Evolutionary conservation across 2,113 vertebrate genomes (phyloP).

Genomic region (Channa argus): DNA sequence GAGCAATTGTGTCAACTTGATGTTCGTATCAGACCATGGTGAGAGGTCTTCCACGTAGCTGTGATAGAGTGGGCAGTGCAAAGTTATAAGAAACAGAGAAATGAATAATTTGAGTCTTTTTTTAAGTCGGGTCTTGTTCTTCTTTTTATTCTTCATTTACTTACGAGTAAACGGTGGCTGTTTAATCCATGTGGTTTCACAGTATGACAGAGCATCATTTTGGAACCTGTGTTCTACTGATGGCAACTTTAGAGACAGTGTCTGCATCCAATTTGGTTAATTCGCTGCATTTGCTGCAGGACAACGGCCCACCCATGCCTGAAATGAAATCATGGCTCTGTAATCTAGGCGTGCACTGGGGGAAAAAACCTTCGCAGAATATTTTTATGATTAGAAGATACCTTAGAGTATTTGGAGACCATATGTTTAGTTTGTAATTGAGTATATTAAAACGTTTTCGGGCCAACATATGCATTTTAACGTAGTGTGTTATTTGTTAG

Average conservation of each 20-base stretch:
- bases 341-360: not conserved
- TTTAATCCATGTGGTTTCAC: constrained; percentile 2
- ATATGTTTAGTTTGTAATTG: constrained; percentile 62
- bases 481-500: not conserved
- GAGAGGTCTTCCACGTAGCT: constrained; percentile 48
- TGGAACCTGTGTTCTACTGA: not conserved
- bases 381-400: not conserved
- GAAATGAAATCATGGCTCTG: constrained; percentile 3
- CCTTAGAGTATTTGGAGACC: constrained; percentile 43
- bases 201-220: not conserved
- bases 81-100: not conserved
- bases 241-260: not conserved
- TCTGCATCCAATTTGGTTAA: constrained; percentile 33
- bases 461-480: too few relatives aligned
- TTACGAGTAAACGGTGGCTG: too few relatives aligned
- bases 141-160: too few relatives aligned
- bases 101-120: not conserved
- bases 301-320: not conserved
- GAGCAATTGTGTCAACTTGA: constrained; percentile 90
- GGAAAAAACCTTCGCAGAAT: not conserved
- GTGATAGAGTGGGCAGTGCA: not conserved
- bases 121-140: too few relatives aligned
- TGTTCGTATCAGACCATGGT: constrained; percentile 96
- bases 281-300: constrained; percentile 33
- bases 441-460: constrained; percentile 1